phyloP scores from a whole-genome alignment of 2,888 invertebrate species.

The Tenthredo livida region DNA sequence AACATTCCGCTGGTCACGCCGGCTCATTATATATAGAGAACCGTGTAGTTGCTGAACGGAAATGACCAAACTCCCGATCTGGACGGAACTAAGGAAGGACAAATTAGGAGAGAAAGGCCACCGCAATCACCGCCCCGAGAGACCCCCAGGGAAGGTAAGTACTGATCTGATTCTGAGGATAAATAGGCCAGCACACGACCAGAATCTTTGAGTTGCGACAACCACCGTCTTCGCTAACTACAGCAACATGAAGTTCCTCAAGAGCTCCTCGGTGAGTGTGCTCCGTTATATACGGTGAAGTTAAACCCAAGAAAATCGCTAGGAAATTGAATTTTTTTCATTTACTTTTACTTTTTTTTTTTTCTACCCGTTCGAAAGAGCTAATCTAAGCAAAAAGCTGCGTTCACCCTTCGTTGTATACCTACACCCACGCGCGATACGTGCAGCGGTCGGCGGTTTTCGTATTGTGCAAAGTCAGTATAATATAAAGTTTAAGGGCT shows the following conservation, averaged over 20 bases:
- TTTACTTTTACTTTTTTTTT: neutral
- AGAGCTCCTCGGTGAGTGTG: constrained; percentile 30
- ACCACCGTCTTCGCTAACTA: constrained; percentile 41
- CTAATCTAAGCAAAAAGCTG: constrained; percentile 37
- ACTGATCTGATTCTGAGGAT: constrained; percentile 47
- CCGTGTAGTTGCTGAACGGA: constrained; percentile 46
- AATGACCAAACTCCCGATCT: constrained; percentile 49
- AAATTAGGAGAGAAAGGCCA: constrained; percentile 52
- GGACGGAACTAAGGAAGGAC: constrained; percentile 47
- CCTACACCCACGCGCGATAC: constrained; percentile 11
- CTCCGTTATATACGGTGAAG: neutral
- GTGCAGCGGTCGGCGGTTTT: constrained; percentile 32
- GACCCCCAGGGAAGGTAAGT: neutral
- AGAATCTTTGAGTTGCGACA: constrained; percentile 50
- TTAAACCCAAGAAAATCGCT: constrained; percentile 13
- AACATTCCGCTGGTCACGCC: constrained; percentile 25
- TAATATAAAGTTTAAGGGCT: constrained; percentile 29
- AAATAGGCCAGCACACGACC: constrained; percentile 46
- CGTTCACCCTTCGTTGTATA: neutral
- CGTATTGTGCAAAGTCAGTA: constrained; percentile 44
- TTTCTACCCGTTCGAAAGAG: neutral
- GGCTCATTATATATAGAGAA: constrained; percentile 4
- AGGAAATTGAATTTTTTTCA: neutral
- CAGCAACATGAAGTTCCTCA: constrained; percentile 45
- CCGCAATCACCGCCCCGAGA: constrained; percentile 34